Percentiles rank a stretch among this genome's conserved stretches.
These are phyloP conservation scores for Nyleta sp. DNA, from an alignment of 2,888 invertebrate species.

Conservation along the genomic window DNA sequence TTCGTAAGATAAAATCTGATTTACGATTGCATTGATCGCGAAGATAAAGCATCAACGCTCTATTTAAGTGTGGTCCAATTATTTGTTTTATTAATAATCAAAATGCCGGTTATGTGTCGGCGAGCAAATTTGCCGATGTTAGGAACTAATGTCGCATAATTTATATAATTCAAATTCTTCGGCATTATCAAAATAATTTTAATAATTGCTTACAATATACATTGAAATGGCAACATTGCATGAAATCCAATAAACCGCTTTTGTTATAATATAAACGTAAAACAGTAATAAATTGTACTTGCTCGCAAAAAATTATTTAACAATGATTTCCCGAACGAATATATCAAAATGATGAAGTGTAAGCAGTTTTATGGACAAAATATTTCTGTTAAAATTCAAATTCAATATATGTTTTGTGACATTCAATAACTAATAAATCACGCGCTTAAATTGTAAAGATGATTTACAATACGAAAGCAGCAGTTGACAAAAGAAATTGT, in stretches of 20 bases:
- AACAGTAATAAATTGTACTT: too few relatives aligned
- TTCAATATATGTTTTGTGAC: constrained; percentile 10
- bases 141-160: too few relatives aligned
- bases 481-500: not conserved
- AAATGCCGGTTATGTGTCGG: too few relatives aligned
- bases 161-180: too few relatives aligned
- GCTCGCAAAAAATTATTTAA: not conserved
- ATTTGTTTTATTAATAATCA: not conserved
- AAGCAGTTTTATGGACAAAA: constrained; percentile 7
- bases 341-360: constrained; percentile 19
- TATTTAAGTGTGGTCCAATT: constrained; percentile 17
- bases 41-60: constrained; percentile 35
- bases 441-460: constrained; percentile 2
- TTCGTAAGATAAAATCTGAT: constrained; percentile 54
- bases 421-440: constrained; percentile 15
- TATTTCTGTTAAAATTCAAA: constrained; percentile 18
- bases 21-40: constrained; percentile 41
- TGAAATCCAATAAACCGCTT: too few relatives aligned
- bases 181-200: too few relatives aligned
- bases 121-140: too few relatives aligned
- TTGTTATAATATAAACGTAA: too few relatives aligned
- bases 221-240: too few relatives aligned
- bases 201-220: too few relatives aligned
- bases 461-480: not conserved
- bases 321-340: not conserved